A percentile compares a stretch with the other conserved stretches of the same genome.
phyloP scores from a whole-genome alignment of 1,140 invertebrate species.

The Aradophagus sp. region DNA sequence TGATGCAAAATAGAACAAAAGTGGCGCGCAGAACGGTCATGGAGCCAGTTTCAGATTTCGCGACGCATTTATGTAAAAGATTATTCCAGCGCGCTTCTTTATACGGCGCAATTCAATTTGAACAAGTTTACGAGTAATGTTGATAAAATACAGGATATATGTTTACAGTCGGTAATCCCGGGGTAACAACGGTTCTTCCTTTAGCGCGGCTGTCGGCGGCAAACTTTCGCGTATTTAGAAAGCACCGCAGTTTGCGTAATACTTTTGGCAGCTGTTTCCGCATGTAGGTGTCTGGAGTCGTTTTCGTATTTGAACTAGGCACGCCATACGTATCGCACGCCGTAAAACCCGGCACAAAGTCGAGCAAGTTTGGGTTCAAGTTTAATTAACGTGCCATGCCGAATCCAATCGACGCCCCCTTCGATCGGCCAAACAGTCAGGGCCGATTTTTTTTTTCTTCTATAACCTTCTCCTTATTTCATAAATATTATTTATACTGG shows the following conservation, averaged over 20 bases:
- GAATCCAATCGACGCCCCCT: slow-evolving; percentile 61
- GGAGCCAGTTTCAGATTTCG: too few species aligned
- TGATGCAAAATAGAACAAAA: too few species aligned
- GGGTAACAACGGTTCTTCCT: slow-evolving; percentile 44
- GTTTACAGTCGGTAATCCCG: slow-evolving; percentile 39
- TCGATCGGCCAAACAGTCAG: slow-evolving; percentile 27
- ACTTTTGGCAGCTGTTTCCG: slow-evolving; percentile 66
- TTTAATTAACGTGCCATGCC: slow-evolving; percentile 72
- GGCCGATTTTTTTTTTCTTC: too few species aligned
- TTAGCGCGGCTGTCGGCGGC: slow-evolving; percentile 28
- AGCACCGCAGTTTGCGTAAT: slow-evolving; percentile 57
- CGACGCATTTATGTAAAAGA: too few species aligned
- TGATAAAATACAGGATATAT: slow-evolving; percentile 47
- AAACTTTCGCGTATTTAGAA: slow-evolving; percentile 41
- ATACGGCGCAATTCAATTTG: slow-evolving; percentile 36
- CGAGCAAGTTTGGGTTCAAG: slow-evolving; percentile 63
- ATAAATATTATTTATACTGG: too few species aligned
- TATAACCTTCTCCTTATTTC: too few species aligned
- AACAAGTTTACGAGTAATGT: slow-evolving; percentile 39
- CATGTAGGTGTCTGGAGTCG: slow-evolving; percentile 40
- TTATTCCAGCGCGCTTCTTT: slow-evolving; percentile 29
- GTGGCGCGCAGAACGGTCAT: too few species aligned
- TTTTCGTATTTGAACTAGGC: slow-evolving; percentile 52
- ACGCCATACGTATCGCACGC: slow-evolving; percentile 32
- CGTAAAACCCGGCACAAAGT: slow-evolving; percentile 41